Evolutionary conservation across 1,140 invertebrate species (phyloP).

Genomic region (Anagrus nilaparvatae): DNA sequence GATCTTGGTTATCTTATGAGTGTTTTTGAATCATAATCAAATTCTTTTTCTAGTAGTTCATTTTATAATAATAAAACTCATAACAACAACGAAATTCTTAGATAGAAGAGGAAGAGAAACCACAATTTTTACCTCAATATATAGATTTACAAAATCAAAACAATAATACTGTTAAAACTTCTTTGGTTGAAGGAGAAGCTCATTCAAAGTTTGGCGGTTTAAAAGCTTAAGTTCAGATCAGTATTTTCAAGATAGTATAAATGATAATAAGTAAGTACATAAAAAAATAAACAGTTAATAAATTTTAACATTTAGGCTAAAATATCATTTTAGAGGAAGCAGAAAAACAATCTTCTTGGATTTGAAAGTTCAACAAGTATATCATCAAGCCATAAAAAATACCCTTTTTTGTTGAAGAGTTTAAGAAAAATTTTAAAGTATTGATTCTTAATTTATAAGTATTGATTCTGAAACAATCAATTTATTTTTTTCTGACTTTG

Average conservation of each 20-base stretch:
- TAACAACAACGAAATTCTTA: slow-evolving; percentile 28
- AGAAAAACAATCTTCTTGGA: slow-evolving; percentile 54
- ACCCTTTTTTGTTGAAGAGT: no score
- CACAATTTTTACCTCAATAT: slow-evolving; percentile 29
- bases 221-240: slow-evolving; percentile 95
- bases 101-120: slow-evolving; percentile 34
- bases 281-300: slow-evolving; percentile 29
- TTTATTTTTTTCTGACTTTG: no score
- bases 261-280: slow-evolving; percentile 49
- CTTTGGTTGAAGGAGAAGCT: slow-evolving; percentile 49
- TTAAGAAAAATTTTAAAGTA: no score
- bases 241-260: slow-evolving; percentile 70
- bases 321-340: slow-evolving; percentile 44
- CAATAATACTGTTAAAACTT: no score
- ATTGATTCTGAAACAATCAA: no score
- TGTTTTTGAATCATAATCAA: slow-evolving; percentile 11
- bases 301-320: slow-evolving; percentile 5
- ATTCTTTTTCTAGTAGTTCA: background rate
- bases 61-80: slow-evolving; percentile 19
- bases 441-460: no score
- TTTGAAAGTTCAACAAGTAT: slow-evolving; percentile 90
- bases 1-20: slow-evolving; percentile 20
- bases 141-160: slow-evolving; percentile 1
- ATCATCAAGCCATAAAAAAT: no score
- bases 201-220: slow-evolving; percentile 93